phyloP scores from a whole-genome alignment of 2,797 vertebrate genomes.

The Glyptemys insculpta region DNA sequence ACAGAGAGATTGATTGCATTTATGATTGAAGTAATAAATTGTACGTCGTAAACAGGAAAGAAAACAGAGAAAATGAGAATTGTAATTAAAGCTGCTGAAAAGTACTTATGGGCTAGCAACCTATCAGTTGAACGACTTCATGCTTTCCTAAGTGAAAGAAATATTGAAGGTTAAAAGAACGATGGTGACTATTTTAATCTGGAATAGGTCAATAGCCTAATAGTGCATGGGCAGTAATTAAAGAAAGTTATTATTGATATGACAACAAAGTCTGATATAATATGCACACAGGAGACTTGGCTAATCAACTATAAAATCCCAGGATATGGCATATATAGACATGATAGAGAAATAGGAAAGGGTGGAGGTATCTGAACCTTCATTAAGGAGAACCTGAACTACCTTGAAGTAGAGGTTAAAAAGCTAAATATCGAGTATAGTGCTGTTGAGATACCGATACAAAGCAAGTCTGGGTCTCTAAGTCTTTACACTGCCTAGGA shows the following conservation, averaged over 20 bases:
- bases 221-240: neutral
- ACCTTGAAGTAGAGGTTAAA: neutral
- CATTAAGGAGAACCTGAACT: neutral
- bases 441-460: neutral
- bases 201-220: neutral
- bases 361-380: neutral
- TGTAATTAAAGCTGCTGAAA: neutral
- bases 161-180: neutral
- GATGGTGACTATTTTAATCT: neutral
- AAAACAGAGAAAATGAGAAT: neutral
- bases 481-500: neutral
- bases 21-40: neutral
- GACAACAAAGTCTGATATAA: neutral
- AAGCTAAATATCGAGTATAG: neutral
- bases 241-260: neutral
- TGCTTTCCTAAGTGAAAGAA: neutral
- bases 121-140: neutral
- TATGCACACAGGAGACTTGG: neutral
- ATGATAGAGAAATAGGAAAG: neutral
- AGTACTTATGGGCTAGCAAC: neutral
- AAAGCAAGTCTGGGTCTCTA: neutral
- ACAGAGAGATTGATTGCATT: neutral
- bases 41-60: neutral
- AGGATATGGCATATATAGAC: neutral
- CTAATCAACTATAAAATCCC: neutral